Base-by-base conservation (phyloP, 1,140 invertebrate species). In the Lordiphosa collinella region DNA sequence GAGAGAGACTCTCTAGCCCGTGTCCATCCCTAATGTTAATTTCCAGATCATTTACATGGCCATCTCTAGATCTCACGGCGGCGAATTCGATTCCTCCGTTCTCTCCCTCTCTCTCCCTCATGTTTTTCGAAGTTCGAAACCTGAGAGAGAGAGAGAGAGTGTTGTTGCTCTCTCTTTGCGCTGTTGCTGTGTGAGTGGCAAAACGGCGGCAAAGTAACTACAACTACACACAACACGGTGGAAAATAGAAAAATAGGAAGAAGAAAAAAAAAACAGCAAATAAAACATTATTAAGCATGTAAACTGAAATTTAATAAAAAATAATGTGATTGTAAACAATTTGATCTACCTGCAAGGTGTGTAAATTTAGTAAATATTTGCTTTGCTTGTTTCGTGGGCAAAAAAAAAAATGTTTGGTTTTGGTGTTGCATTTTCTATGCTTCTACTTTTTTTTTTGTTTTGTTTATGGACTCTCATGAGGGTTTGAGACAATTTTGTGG, bases 171-270 rank as follows among this genome's bases (percentile, higher is more conserved):
- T 59, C 53, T 61, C 46, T 78, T 70, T 49, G 57, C 44, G 73
- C 73, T 78, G 74, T 76, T 72, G 72, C 65, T 57, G 54, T 68
- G 58, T 63, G 78, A 80, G 65, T 82, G 76, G 66, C 66, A 80
- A 80, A 80, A 80, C 76, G 78, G 75, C 75, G 78, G 76, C 76
- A 82, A 76, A 82, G 75, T 80, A 82, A 82, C 66, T 76, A 63
- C 72, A 82, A 82, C 66, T 76, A 63, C 72, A 51, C 47, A 58
- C 43, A 46, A 56, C 44, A 59, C 49, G 57, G 18, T 56, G 44
- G 46, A 47, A 50, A 22, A 53, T 18, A 46, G 14, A 57, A 50
- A 59, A 43, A 50, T 54, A 55, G 32, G 44, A 34, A 64, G 47
- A 72, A 34, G 31, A 59, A 52, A 68, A 74, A 53, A 55, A 29